phyloP scores from a whole-genome alignment of 2,113 vertebrate species.

The Mesitornis unicolor region DNA sequence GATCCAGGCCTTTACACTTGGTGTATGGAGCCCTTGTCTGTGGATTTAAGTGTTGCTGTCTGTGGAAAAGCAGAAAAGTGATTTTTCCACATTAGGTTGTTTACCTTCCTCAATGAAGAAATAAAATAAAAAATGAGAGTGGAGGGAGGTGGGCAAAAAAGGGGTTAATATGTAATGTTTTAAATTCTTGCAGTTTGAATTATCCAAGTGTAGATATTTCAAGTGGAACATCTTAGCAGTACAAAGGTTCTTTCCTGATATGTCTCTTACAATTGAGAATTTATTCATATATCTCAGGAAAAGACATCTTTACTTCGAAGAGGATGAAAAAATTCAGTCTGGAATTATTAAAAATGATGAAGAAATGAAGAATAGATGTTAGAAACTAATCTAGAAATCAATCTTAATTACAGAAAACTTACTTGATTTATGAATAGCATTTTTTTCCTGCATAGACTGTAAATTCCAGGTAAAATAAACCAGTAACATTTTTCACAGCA shows the following conservation, averaged over 20 bases:
- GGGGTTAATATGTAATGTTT: neutral
- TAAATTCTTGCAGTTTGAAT: neutral
- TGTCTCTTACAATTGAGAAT: neutral
- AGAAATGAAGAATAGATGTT: neutral
- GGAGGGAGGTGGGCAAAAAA: neutral
- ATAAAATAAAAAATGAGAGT: neutral
- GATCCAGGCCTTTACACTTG: neutral
- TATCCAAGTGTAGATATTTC: neutral
- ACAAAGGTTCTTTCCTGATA: neutral
- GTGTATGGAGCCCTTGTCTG: neutral
- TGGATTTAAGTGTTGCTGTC: neutral
- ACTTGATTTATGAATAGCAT: neutral
- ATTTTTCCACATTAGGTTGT: neutral
- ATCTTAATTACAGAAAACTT: neutral
- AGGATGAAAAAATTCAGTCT: neutral
- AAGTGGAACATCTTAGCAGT: neutral
- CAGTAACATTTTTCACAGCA: neutral
- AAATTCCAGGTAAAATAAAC: neutral
- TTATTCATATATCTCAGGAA: neutral
- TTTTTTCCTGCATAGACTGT: neutral
- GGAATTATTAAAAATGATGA: neutral
- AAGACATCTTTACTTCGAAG: neutral
- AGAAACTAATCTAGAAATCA: neutral
- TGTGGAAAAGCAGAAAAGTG: neutral
- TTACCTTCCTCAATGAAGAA: neutral